These are phyloP conservation scores for Epistrophe grossulariae DNA, from an alignment of 2,888 invertebrate genomes.

Conservation along the genomic window DNA sequence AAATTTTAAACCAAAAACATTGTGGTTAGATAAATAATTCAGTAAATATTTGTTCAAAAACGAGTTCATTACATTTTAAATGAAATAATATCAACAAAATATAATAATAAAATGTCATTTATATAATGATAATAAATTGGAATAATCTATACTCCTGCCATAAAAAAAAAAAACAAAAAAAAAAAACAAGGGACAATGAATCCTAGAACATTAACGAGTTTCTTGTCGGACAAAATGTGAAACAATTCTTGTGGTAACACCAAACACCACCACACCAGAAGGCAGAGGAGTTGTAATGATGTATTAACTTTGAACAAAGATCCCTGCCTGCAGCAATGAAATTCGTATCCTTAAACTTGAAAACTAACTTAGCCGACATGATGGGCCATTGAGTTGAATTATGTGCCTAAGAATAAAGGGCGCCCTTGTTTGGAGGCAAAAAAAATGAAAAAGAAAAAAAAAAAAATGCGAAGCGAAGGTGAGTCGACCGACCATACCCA, in stretches of 20 bases:
- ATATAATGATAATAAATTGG: conserved; percentile 18
- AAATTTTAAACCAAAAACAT: not conserved
- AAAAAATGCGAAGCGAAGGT: not conserved
- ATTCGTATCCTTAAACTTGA: conserved; percentile 50
- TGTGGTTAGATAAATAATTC: conserved; percentile 12
- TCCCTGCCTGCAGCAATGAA: conserved; percentile 46
- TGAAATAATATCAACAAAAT: not conserved
- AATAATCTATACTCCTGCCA: not conserved
- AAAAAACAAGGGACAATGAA: not conserved
- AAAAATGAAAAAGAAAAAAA: conserved; percentile 1
- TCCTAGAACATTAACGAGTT: conserved; percentile 32
- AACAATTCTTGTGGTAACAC: conserved; percentile 23
- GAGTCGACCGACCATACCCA: not conserved
- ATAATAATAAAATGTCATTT: not conserved
- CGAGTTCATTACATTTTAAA: conserved; percentile 16
- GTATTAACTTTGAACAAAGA: conserved; percentile 48
- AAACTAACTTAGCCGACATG: conserved; percentile 34
- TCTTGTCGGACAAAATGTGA: conserved; percentile 25
- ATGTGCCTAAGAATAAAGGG: conserved; percentile 23
- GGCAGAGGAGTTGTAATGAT: conserved; percentile 24
- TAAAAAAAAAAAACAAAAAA: not conserved
- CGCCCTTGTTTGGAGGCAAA: conserved; percentile 4
- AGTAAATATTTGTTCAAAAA: conserved; percentile 15
- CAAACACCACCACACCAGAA: conserved; percentile 28
- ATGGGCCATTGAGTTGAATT: conserved; percentile 37